phyloP scores from a whole-genome alignment of 2,113 vertebrate genomes.

The Amphiprion ocellaris region DNA sequence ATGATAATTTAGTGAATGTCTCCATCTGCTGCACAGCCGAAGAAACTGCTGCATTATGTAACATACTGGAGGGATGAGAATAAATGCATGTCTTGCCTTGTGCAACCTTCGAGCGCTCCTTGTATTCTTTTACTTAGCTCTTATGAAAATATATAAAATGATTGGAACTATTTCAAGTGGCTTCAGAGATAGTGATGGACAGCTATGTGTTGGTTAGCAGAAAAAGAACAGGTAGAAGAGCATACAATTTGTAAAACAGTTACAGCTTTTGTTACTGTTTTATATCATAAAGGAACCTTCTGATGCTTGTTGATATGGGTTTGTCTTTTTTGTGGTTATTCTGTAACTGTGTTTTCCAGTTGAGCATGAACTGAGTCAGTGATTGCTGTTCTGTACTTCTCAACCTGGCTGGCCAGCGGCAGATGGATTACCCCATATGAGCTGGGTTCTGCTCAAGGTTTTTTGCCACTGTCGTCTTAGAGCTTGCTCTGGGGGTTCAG shows the following conservation, averaged over 20 bases:
- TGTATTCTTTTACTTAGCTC: not conserved
- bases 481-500: too few species aligned
- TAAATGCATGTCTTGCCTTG: not conserved
- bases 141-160: not conserved
- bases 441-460: too few species aligned
- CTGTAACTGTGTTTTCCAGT: not conserved
- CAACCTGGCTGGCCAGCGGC: too few species aligned
- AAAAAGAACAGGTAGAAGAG: not conserved
- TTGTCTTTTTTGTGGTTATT: not conserved
- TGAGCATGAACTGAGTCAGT: not conserved
- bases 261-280: not conserved
- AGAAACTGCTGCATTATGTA: conserved; percentile 59
- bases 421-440: too few species aligned
- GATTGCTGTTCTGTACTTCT: not conserved
- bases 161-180: not conserved
- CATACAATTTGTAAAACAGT: not conserved
- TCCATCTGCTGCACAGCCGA: conserved; percentile 73
- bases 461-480: too few species aligned
- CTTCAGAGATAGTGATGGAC: not conserved
- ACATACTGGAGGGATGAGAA: not conserved
- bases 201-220: not conserved
- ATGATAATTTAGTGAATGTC: conserved; percentile 62
- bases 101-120: conserved; percentile 8
- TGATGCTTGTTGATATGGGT: not conserved
- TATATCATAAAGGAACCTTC: not conserved